Conservation (phyloP, 1,140 invertebrate genomes). For the Calephelis virginiensis region DNA sequence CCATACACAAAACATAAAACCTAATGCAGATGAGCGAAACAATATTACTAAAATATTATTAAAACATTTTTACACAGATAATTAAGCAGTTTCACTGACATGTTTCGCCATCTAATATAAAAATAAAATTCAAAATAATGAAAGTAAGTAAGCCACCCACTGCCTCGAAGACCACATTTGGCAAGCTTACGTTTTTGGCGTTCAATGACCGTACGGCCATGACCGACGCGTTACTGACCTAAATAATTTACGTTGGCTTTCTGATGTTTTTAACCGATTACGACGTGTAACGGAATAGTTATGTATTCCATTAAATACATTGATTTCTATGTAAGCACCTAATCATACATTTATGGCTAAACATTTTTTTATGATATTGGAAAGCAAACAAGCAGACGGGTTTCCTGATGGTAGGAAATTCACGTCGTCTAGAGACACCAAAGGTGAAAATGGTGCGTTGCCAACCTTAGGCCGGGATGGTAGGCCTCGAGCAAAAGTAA, state of each 20-base stretch:
- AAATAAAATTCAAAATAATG: not conserved
- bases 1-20: too few relatives aligned
- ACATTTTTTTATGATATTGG: too few relatives aligned
- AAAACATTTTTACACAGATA: not conserved
- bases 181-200: conserved; percentile 26
- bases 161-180: not conserved
- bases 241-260: conserved; percentile 21
- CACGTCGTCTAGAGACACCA: too few relatives aligned
- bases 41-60: too few relatives aligned
- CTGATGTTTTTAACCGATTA: conserved; percentile 16
- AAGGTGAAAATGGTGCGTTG: too few relatives aligned
- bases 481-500: too few relatives aligned
- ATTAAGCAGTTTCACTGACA: not conserved
- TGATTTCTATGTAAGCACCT: not conserved
- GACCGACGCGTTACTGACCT: conserved; percentile 50
- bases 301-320: not conserved
- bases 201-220: conserved; percentile 48
- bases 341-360: too few relatives aligned
- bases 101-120: not conserved
- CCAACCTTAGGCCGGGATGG: too few relatives aligned
- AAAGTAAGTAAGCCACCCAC: conserved; percentile 1
- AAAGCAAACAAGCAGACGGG: too few relatives aligned
- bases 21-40: too few relatives aligned
- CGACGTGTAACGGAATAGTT: not conserved
- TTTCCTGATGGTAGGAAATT: too few relatives aligned